Evolutionary conservation across 2,888 invertebrate species (phyloP), one percentile per base, ranked within the genome.

Genomic region (Hybos culiciformis): DNA sequence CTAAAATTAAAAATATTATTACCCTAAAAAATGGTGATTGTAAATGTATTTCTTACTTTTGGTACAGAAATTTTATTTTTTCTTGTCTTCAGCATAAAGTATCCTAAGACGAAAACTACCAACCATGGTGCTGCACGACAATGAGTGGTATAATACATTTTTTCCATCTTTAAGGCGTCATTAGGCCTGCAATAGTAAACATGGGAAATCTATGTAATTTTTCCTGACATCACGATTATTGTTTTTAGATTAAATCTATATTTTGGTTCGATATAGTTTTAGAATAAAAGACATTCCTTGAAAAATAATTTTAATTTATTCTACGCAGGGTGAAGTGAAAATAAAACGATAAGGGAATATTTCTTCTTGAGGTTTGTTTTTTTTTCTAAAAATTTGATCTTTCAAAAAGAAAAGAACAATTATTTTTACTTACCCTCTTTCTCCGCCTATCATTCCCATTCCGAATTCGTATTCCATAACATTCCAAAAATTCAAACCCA

Each of bases 41-140:
- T 26, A 12, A 5, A 5, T 26, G 26, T 12, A 26, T 5, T 26
- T n/a, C 20, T 20, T 38, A 53, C 51, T 47, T 54, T 62, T 24
- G 56, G 51, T 50, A 67, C 34, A 2, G 57, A 54, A 18, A 65
- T 57, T 44, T 56, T 59, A 38, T 56, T 53, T 6, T 59, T 59
- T 11, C 61, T 61, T 39, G 60, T 58, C 21, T 54, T 55, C 19
- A 57, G 62, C 37, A 67, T 47, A 45, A 60, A 57, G 49, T 65
- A 67, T 12, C 66, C 67, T 18, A 65, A 56, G 17, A 67, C 51
- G 5, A 64, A 57, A 18, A 67, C 67, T 42, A 61, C 57, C 44
- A 67, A 43, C 67, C 67, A 67, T 5, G 67, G 58, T n/a, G 61
- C 59, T 23, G 62, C 56, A 42, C 67, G 56, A 1, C 63, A 60